Base-by-base conservation (phyloP, 2,113 vertebrate species). In the Colinus virginianus region DNA sequence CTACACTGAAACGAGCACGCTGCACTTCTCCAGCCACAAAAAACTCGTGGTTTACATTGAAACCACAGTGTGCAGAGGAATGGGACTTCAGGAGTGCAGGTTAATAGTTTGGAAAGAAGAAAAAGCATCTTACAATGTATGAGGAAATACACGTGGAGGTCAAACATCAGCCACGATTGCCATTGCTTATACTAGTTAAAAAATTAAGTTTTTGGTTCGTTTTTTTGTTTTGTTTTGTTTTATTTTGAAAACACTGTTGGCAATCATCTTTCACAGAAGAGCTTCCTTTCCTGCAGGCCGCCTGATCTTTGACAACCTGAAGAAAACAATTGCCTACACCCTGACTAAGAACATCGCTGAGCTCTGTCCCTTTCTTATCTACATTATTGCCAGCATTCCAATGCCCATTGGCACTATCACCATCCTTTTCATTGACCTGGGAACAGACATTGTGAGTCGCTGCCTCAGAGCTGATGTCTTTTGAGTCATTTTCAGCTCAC, bases 271-370 rank as follows among this genome's bases (percentile, higher is more conserved):
- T 77, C 69, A 70, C 42, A 86, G 18, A 62, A 79, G 3, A 1
- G 4, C 49, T 68, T 67, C 36, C 19, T 84, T 72, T 43, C 43
- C 51, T 43, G 55, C 88, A 98, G 98, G 98, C 69, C 98, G 98
- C 46, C 95, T 98, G 90, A 98, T 98, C 95, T 98, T 98, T 85
- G 98, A 98, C 81, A 98, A 98, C 87, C 93, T 98, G 3, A 98
- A 98, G 97, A 98, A 98, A 94, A 98, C 98, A 6, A 98, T 98
- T 11, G 98, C 98, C 11, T 98, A 98, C 78, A 98, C 98, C 7
- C 93, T 98, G 94, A 98, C 98, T 62, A 98, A 98, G 96, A 98
- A 98, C 26, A 98, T 98, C 9, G 98, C 98, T 5, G 98, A 98
- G 56, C 97, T 98, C 25, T 98, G 98, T 45, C 98, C 98, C 36